Conservation (phyloP, 2,113 vertebrate species). For the Brachyistius frenatus region DNA sequence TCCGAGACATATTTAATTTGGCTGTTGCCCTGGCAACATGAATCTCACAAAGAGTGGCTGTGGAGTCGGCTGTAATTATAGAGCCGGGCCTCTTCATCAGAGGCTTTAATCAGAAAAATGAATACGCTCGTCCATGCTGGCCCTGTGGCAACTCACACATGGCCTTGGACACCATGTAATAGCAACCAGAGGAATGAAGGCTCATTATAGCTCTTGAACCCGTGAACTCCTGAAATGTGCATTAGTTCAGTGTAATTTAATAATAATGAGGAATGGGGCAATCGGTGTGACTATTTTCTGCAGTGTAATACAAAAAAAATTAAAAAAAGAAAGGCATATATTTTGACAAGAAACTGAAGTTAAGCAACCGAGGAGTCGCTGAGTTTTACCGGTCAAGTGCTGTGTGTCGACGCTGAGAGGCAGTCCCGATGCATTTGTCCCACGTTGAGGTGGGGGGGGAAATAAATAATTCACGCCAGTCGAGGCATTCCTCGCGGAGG, state of each 20-base stretch:
- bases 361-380: neutral
- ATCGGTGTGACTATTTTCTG: slow-evolving; percentile 15
- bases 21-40: slow-evolving; percentile 78
- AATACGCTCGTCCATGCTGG: slow-evolving; percentile 54
- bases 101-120: slow-evolving; percentile 78
- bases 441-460: neutral
- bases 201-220: slow-evolving; percentile 55
- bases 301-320: neutral
- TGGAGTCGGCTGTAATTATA: slow-evolving; percentile 82
- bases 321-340: slow-evolving; percentile 9
- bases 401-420: neutral
- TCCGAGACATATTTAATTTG: slow-evolving; percentile 77
- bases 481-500: slow-evolving; percentile 13
- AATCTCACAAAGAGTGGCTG: slow-evolving; percentile 75
- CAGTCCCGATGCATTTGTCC: slow-evolving; percentile 20
- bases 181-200: slow-evolving; percentile 19
- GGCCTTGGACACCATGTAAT: slow-evolving; percentile 47
- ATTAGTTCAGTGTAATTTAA: slow-evolving; percentile 16
- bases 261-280: neutral
- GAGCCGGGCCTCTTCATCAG: slow-evolving; percentile 74
- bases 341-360: slow-evolving; percentile 12
- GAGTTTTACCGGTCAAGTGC: slow-evolving; percentile 18
- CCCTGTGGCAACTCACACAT: slow-evolving; percentile 63
- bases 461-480: slow-evolving; percentile 49
- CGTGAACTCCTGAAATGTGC: slow-evolving; percentile 40